A percentile compares a stretch with the other conserved stretches of the same genome.
Evolutionary conservation across 2,113 vertebrate genomes (phyloP).

Genomic region (Genyomyrus donnyi): DNA sequence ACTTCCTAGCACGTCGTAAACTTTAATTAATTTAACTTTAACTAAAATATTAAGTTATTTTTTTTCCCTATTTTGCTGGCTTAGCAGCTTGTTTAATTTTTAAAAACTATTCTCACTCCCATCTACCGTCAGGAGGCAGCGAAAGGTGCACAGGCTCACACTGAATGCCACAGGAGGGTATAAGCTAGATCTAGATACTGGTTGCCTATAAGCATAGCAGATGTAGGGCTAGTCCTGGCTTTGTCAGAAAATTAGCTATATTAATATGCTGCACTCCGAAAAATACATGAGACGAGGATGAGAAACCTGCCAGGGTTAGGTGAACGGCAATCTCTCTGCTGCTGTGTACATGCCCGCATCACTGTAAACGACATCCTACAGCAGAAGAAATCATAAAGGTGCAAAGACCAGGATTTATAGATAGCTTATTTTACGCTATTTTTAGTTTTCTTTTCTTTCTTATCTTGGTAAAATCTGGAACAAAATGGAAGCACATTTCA

Average conservation of each 20-base stretch:
- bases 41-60: not conserved
- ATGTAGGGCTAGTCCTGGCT: not conserved
- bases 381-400: not conserved
- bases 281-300: not conserved
- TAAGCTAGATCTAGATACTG: not conserved
- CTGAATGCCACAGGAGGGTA: not conserved
- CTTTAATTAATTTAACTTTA: not conserved
- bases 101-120: not conserved
- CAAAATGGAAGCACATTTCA: constrained; percentile 55
- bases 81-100: not conserved
- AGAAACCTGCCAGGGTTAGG: not conserved
- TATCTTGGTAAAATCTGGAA: constrained; percentile 50
- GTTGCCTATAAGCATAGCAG: not conserved
- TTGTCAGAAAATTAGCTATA: not conserved
- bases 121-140: not conserved
- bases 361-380: not conserved
- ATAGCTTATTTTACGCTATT: constrained; percentile 54
- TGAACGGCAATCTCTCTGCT: not conserved
- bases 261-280: not conserved
- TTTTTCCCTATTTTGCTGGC: not conserved
- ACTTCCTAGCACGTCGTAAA: not conserved
- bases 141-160: not conserved
- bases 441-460: constrained; percentile 29
- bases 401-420: constrained; percentile 25
- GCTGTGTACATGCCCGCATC: not conserved